phyloP scores from a whole-genome alignment of 2,113 vertebrate genomes.

The Pseudorectes ferrugineus region DNA sequence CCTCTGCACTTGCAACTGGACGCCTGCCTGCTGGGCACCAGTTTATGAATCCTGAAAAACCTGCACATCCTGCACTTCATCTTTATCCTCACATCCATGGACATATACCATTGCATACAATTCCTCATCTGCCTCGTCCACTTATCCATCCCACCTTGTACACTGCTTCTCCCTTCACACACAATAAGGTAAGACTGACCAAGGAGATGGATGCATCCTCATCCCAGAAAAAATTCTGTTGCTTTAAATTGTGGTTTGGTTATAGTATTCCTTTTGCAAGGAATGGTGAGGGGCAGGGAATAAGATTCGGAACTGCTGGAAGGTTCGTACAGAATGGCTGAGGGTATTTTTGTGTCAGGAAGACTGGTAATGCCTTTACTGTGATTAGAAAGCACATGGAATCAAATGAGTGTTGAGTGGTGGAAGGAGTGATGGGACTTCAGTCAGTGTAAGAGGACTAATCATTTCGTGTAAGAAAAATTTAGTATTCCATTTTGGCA shows the following conservation, averaged over 20 bases:
- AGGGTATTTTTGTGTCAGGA: neutral
- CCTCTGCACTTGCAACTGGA: conserved; percentile 77
- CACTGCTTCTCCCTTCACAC: conserved; percentile 89
- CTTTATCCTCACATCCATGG: conserved; percentile 98
- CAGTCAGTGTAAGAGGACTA: neutral
- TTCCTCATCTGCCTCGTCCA: conserved; percentile 86
- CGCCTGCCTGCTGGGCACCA: conserved; percentile 87
- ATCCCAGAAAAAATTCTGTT: neutral
- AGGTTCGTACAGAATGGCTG: neutral
- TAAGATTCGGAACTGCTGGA: neutral
- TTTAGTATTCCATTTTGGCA: neutral
- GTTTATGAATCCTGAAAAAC: conserved; percentile 89
- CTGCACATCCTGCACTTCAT: conserved; percentile 90
- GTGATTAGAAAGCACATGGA: neutral
- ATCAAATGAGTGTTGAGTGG: neutral
- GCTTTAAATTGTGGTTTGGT: neutral
- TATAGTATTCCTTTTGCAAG: neutral
- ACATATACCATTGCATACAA: conserved; percentile 91
- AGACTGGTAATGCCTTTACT: neutral
- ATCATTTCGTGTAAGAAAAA: neutral
- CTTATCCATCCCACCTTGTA: conserved; percentile 93
- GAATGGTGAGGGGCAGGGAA: neutral
- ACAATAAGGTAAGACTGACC: conserved; percentile 85
- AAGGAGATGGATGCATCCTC: neutral
- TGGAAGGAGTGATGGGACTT: neutral